These are phyloP conservation scores for Agrotis segetum DNA, from an alignment of 2,888 invertebrate species.

Conservation along the genomic window DNA sequence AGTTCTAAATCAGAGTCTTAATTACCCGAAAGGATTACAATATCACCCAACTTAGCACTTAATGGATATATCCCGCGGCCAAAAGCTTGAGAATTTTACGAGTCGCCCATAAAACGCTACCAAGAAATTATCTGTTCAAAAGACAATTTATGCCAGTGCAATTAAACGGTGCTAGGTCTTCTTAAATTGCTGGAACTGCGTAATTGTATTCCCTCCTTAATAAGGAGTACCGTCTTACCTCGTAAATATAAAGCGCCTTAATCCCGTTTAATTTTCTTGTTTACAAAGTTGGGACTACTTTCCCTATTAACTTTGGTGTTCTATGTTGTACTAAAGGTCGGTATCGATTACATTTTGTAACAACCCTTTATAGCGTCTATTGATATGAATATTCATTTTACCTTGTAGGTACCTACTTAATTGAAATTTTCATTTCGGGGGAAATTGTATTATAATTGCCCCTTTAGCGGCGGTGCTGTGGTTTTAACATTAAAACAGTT, in stretches of 20 bases:
- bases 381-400: slow-evolving; percentile 48
- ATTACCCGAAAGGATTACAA: slow-evolving; percentile 60
- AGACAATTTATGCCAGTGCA: slow-evolving; percentile 84
- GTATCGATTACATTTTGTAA: slow-evolving; percentile 40
- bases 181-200: slow-evolving; percentile 84
- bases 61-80: slow-evolving; percentile 64
- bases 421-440: slow-evolving; percentile 30
- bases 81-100: slow-evolving; percentile 77
- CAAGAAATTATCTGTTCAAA: slow-evolving; percentile 83
- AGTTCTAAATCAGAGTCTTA: slow-evolving; percentile 58
- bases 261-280: slow-evolving; percentile 83
- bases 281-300: slow-evolving; percentile 72
- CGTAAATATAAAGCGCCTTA: slow-evolving; percentile 84
- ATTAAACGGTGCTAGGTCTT: slow-evolving; percentile 85
- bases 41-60: slow-evolving; percentile 60
- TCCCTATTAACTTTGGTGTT: slow-evolving; percentile 57
- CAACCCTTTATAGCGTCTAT: slow-evolving; percentile 19
- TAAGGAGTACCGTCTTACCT: slow-evolving; percentile 82
- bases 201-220: slow-evolving; percentile 85
- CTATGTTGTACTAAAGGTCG: slow-evolving; percentile 34
- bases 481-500: slow-evolving; percentile 19
- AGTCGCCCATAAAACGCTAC: slow-evolving; percentile 76
- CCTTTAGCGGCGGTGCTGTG: not conserved
- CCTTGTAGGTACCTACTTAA: slow-evolving; percentile 20
- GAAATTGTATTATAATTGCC: slow-evolving; percentile 36